Evolutionary conservation across 2,888 invertebrate genomes (phyloP).

Genomic region (Tenodera sinensis): DNA sequence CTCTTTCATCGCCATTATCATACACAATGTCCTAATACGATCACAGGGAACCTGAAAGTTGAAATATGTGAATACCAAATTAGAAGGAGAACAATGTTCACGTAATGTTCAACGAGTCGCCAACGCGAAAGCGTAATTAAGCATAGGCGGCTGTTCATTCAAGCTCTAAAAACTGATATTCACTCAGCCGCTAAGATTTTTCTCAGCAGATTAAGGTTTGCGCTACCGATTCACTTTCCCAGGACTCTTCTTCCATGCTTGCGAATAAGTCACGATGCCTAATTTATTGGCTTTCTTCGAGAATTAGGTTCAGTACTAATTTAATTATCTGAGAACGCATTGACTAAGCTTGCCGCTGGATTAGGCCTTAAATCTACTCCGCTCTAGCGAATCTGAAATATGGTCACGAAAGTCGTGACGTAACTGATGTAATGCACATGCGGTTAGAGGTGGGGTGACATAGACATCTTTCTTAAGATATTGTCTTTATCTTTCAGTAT

Average conservation of each 20-base stretch:
- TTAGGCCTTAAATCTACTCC: not conserved
- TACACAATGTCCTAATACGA: too few relatives aligned
- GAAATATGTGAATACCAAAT: too few relatives aligned
- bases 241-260: not conserved
- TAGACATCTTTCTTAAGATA: not conserved
- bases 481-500: too few relatives aligned
- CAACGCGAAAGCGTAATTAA: too few relatives aligned
- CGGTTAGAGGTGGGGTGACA: not conserved
- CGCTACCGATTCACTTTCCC: not conserved
- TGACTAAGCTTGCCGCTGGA: not conserved
- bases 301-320: not conserved
- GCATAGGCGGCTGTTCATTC: too few relatives aligned
- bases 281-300: not conserved
- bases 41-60: too few relatives aligned
- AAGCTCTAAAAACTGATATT: too few relatives aligned
- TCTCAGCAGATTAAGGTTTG: not conserved
- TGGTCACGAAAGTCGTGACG: not conserved
- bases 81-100: too few relatives aligned
- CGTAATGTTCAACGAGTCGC: too few relatives aligned
- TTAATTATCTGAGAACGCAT: not conserved
- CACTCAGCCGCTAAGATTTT: too few relatives aligned
- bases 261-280: not conserved
- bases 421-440: not conserved
- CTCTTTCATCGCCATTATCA: too few relatives aligned
- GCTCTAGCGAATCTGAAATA: not conserved